Conservation (phyloP, 1,140 invertebrate species). For the Panonychus citri region DNA sequence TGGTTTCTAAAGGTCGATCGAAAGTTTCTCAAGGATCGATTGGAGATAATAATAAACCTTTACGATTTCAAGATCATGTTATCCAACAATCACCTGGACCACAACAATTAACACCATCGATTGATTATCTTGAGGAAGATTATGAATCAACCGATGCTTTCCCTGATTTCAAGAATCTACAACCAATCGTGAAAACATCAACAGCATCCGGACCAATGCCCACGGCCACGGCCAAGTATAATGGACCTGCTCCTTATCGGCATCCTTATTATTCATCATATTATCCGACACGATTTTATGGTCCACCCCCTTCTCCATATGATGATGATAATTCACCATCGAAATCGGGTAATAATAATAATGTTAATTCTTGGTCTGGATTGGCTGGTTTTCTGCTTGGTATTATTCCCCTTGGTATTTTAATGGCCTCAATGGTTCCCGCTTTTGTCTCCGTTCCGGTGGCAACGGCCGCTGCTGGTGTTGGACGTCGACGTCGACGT, state of each 20-base stretch:
- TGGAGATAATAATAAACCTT: neutral
- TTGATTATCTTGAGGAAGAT: neutral
- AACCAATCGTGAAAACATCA: neutral
- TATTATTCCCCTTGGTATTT: constrained; percentile 3
- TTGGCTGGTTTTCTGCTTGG: constrained; percentile 5
- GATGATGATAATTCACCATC: neutral
- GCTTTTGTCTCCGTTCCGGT: constrained; percentile 1
- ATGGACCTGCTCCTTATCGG: neutral
- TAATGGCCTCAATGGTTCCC: constrained; percentile 4
- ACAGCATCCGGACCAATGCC: neutral
- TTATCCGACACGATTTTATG: neutral
- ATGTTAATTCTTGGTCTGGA: neutral
- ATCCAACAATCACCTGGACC: neutral
- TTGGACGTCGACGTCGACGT: neutral
- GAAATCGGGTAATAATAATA: neutral
- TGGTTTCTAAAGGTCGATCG: neutral
- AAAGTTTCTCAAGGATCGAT: neutral
- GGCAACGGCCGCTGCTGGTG: neutral
- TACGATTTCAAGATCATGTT: neutral
- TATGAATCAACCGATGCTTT: neutral
- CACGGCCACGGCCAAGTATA: neutral
- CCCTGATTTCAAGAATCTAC: neutral
- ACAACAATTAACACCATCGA: neutral
- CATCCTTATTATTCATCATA: neutral
- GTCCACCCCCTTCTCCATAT: neutral